phyloP scores from a whole-genome alignment of 2,113 vertebrate genomes.

The Perca fluviatilis region DNA sequence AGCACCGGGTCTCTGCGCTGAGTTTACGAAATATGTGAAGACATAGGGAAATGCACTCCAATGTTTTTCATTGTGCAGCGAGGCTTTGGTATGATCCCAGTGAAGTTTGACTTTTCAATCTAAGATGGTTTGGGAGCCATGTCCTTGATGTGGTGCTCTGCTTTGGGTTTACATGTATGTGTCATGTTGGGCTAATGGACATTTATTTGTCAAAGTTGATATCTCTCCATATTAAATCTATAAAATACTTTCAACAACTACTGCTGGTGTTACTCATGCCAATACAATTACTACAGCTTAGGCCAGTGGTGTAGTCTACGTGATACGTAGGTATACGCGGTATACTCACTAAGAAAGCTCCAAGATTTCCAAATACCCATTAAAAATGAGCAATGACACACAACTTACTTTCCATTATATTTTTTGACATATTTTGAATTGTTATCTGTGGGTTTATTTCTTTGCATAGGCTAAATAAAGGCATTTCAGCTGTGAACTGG shows the following conservation, averaged over 20 bases:
- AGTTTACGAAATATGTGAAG: slow-evolving; percentile 3
- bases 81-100: background rate
- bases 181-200: background rate
- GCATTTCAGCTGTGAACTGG: too few species aligned
- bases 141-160: slow-evolving; percentile 8
- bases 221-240: background rate
- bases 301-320: background rate
- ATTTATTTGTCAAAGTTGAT: background rate
- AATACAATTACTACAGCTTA: background rate
- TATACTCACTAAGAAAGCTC: too few species aligned
- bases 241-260: background rate
- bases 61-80: background rate
- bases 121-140: background rate
- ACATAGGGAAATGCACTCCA: background rate
- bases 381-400: too few species aligned
- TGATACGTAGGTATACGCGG: too few species aligned
- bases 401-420: too few species aligned
- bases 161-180: background rate
- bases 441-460: too few species aligned
- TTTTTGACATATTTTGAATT: too few species aligned
- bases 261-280: background rate
- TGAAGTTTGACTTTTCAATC: slow-evolving; percentile 1
- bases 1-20: background rate
- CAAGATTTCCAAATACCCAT: too few species aligned
- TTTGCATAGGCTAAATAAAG: too few species aligned